Evolutionary conservation across 2,888 invertebrate species (phyloP).

Genomic region (Drosophila paracracens): DNA sequence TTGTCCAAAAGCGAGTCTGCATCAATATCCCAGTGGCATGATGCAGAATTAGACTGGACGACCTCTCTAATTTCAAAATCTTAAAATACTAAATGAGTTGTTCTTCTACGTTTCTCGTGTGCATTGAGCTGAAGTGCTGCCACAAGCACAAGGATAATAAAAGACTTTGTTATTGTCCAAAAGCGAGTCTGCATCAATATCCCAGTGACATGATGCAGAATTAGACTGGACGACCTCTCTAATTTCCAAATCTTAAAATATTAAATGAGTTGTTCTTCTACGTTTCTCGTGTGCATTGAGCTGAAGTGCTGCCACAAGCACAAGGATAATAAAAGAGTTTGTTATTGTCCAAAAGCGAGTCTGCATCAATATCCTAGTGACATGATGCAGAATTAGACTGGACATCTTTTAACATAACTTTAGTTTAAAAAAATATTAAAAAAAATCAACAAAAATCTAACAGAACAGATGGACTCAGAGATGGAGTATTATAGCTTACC

Average conservation of each 20-base stretch:
- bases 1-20: constrained; percentile 83
- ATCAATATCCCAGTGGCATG: constrained; percentile 63
- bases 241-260: not conserved
- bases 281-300: constrained; percentile 81
- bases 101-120: constrained; percentile 83
- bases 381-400: constrained; percentile 74
- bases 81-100: constrained; percentile 36
- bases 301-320: constrained; percentile 54
- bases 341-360: constrained; percentile 82
- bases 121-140: constrained; percentile 46
- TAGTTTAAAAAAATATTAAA: too few species aligned
- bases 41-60: constrained; percentile 74
- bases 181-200: constrained; percentile 80
- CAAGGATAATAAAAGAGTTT: constrained; percentile 83
- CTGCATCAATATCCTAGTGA: constrained; percentile 65
- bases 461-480: not conserved
- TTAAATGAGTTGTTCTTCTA: constrained; percentile 70
- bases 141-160: constrained; percentile 83
- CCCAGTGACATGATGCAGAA: constrained; percentile 64
- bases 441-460: not conserved
- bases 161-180: constrained; percentile 78
- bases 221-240: constrained; percentile 63
- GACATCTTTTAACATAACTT: constrained; percentile 31
- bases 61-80: not conserved
- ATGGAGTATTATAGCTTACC: constrained; percentile 85